These are phyloP conservation scores for Aromia moschata DNA, from an alignment of 2,888 invertebrate genomes.

Conservation along the genomic window DNA sequence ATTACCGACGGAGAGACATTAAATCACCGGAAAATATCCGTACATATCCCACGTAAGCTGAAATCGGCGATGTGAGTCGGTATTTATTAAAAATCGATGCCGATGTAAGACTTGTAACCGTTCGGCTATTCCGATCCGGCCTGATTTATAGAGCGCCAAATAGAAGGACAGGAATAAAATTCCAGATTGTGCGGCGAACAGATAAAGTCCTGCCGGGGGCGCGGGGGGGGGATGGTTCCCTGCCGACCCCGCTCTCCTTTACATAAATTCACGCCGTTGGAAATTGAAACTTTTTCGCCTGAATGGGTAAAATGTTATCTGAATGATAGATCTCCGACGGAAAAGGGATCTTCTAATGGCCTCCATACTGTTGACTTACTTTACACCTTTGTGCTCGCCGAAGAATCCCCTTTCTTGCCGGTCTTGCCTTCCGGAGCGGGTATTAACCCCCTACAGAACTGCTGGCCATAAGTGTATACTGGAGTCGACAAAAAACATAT, in stretches of 20 bases:
- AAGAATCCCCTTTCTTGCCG: conserved; percentile 6
- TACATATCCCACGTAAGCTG: too few species aligned
- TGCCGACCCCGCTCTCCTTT: conserved; percentile 36
- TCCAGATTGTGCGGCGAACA: conserved; percentile 25
- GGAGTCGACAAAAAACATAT: too few species aligned
- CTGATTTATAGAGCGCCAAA: conserved; percentile 19
- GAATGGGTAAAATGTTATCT: conserved; percentile 33
- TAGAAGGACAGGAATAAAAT: conserved; percentile 32
- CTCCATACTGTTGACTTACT: conserved; percentile 16
- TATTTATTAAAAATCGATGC: conserved; percentile 11
- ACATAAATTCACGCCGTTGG: conserved; percentile 35
- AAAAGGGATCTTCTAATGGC: conserved; percentile 24
- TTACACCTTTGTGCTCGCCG: conserved; percentile 13
- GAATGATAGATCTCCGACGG: conserved; percentile 28
- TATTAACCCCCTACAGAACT: too few species aligned
- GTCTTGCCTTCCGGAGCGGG: not conserved
- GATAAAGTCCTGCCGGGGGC: conserved; percentile 30
- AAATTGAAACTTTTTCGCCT: conserved; percentile 37
- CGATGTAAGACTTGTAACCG: conserved; percentile 10
- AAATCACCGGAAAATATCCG: too few species aligned
- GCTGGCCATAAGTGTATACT: too few species aligned
- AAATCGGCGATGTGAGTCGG: too few species aligned
- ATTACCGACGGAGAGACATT: too few species aligned
- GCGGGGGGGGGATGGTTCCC: conserved; percentile 29
- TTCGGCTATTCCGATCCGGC: conserved; percentile 4